A percentile compares a stretch with the other conserved stretches of the same genome.
These are phyloP conservation scores for Drosophila bunnanda DNA, from an alignment of 2,888 invertebrate genomes.

Conservation along the genomic window DNA sequence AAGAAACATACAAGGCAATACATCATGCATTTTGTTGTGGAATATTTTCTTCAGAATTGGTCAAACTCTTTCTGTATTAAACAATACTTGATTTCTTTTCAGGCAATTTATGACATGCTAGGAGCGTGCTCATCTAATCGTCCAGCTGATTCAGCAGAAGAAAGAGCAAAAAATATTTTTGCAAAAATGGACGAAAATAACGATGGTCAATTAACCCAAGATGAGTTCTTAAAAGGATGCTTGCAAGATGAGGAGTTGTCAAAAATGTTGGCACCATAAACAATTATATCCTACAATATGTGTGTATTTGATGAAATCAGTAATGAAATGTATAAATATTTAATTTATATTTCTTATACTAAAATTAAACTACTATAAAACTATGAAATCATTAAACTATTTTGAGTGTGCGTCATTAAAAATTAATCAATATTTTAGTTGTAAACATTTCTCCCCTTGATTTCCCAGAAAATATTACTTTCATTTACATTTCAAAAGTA, in stretches of 20 bases:
- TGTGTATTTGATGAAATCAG: slow-evolving; percentile 82
- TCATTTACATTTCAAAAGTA: neutral
- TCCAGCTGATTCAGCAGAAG: slow-evolving; percentile 98
- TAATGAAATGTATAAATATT: slow-evolving; percentile 82
- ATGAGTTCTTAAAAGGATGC: slow-evolving; percentile 99
- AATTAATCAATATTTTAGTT: slow-evolving; percentile 18
- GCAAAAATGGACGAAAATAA: slow-evolving; percentile 99
- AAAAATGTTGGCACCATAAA: slow-evolving; percentile 97
- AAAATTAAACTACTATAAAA: slow-evolving; percentile 72
- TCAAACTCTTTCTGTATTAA: neutral
- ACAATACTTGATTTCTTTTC: slow-evolving; percentile 59
- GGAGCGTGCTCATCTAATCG: slow-evolving; percentile 98
- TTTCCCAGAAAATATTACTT: neutral
- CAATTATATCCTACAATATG: slow-evolving; percentile 76
- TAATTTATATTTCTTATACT: slow-evolving; percentile 82
- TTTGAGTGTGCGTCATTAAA: slow-evolving; percentile 29
- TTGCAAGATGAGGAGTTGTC: slow-evolving; percentile 98
- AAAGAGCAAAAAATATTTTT: slow-evolving; percentile 99
- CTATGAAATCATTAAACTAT: slow-evolving; percentile 62
- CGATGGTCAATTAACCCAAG: slow-evolving; percentile 98
- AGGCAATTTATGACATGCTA: slow-evolving; percentile 99
- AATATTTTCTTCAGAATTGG: neutral
- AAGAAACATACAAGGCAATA: neutral
- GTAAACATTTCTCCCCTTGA: neutral
- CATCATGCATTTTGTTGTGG: too few relatives aligned